phyloP scores from a whole-genome alignment of 2,797 vertebrate genomes.

The Ctenopoma kingsleyae region DNA sequence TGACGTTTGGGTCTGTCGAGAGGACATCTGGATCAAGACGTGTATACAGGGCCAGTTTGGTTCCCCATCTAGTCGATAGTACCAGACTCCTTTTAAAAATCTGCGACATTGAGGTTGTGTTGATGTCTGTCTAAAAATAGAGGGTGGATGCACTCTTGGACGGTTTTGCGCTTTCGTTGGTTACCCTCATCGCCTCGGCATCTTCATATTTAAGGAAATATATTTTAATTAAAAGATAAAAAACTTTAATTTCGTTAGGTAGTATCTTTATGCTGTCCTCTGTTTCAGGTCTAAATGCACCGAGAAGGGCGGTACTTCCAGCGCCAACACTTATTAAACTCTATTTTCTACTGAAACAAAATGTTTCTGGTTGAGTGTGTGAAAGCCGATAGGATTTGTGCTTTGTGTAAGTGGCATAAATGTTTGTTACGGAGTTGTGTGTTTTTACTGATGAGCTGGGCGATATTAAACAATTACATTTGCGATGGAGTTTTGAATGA shows the following conservation, averaged over 20 bases:
- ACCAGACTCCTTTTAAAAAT: conserved; percentile 15
- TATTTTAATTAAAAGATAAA: not conserved
- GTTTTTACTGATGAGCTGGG: too few relatives aligned
- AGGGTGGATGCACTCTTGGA: accelerated
- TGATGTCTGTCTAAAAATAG: not conserved
- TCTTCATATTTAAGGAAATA: accelerated
- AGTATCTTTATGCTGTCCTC: not conserved
- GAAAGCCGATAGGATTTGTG: not conserved
- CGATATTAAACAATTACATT: not conserved
- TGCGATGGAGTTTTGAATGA: not conserved
- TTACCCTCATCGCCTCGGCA: not conserved
- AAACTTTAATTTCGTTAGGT: not conserved
- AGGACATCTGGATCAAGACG: not conserved
- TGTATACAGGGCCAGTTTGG: not conserved
- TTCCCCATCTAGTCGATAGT: not conserved
- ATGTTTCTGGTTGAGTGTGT: not conserved
- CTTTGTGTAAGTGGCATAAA: accelerated
- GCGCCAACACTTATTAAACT: conserved; percentile 22
- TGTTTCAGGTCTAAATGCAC: not conserved
- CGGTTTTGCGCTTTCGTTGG: accelerated
- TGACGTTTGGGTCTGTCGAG: accelerated
- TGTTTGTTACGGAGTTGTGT: too few relatives aligned
- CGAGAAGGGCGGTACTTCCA: not conserved
- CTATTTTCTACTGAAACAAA: not conserved
- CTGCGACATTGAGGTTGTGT: not conserved